Evolutionary conservation across 2,113 vertebrate genomes (phyloP), one percentile per base, ranked within the genome.

Genomic region (Crotalus horridus): DNA sequence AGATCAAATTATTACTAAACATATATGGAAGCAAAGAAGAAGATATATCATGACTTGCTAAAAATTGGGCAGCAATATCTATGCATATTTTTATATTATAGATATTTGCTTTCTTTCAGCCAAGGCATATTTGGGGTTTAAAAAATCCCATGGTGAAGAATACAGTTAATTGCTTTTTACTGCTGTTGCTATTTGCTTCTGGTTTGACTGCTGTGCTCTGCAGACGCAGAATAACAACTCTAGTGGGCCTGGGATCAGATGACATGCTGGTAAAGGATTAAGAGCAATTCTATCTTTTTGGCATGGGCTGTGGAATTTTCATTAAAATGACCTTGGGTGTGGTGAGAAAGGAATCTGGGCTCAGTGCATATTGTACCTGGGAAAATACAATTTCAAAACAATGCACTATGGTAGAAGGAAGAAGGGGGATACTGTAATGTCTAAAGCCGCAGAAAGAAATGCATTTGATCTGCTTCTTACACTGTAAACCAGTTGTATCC

Each of bases 271-370:
- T 96, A 97, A 97, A 98, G 98, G 98, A 98, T 99, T 98, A 98
- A 96, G 96, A 97, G 98, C 97, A 98, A 99, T 97, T 97, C 97
- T 98, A 99, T 98, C 98, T 97, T 95, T 97, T 97, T 98, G 98
- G 98, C 98, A 96, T 96, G 95, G 97, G 95, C 88, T 96, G 97
- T 98, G 98, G 99, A 98, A 99, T 99, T 98, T 99, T 98, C 98
- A 98, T 99, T 98, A 98, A 98, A 98, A 98, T 98, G 98, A 98
- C 98, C 98, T 98, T 98, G 98, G 98, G 98, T 98, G 98, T 98
- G 98, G 98, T 96, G 97, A 96, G 96, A 97, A 97, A 98, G 97
- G 98, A 98, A 98, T 98, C 97, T 10, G 33, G 97, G 96, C 95
- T 96, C 93, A 92, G 95, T 96, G 97, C 95, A 96, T 95, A 95